A percentile compares a stretch with the other conserved stretches of the same genome.
phyloP scores from a whole-genome alignment of 2,113 vertebrate genomes.

The Otolemur garnettii region DNA sequence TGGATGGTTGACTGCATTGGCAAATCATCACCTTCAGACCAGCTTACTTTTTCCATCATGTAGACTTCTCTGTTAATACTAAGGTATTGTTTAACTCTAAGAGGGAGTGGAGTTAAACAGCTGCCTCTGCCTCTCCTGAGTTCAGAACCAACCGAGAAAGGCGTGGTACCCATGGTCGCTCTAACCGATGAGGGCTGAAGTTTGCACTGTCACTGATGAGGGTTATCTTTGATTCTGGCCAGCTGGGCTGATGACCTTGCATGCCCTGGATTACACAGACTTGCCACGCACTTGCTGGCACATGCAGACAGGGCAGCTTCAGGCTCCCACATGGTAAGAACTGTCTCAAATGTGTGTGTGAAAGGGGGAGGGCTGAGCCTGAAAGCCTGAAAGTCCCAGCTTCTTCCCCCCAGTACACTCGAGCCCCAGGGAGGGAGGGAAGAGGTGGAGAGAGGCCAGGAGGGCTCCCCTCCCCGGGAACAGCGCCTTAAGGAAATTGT shows the following conservation, averaged over 20 bases:
- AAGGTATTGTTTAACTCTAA: neutral
- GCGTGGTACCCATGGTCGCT: fast-evolving
- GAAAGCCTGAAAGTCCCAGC: neutral
- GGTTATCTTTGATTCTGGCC: neutral
- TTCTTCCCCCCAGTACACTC: no score
- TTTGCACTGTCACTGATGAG: neutral
- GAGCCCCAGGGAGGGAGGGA: neutral
- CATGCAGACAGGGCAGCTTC: neutral
- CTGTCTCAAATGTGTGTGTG: neutral
- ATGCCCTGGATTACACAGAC: neutral
- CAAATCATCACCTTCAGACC: neutral
- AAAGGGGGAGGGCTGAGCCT: neutral
- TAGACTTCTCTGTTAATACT: neutral
- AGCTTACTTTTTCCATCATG: neutral
- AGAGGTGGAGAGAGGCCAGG: neutral
- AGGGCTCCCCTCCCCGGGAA: neutral
- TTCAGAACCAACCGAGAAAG: neutral
- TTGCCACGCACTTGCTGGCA: neutral
- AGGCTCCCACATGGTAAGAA: neutral
- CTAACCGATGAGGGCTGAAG: no score
- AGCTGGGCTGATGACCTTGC: fast-evolving
- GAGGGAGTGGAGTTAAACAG: neutral
- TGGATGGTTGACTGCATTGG: neutral
- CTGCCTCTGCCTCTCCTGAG: neutral
- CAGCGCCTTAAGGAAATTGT: neutral